A percentile compares a stretch with the other conserved stretches of the same genome.
phyloP scores from a whole-genome alignment of 2,113 vertebrate genomes.

The Ascaphus truei region DNA sequence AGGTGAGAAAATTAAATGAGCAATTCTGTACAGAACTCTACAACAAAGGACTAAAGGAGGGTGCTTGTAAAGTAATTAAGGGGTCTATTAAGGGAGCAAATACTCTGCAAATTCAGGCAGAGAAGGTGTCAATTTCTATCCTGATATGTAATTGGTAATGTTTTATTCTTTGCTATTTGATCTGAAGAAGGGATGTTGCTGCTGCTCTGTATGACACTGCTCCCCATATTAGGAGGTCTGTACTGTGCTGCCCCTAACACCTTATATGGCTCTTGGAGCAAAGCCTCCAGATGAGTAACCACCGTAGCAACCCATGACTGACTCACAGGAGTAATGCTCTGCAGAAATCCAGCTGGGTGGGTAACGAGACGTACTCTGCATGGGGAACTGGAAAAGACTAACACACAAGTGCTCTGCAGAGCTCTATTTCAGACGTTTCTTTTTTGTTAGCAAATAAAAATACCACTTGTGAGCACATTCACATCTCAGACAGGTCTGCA shows the following conservation, averaged over 20 bases:
- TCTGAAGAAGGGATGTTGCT: not conserved
- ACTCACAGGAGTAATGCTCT: not conserved
- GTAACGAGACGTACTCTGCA: no score
- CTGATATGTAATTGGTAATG: not conserved
- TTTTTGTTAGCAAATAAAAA: no score
- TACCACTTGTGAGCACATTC: no score
- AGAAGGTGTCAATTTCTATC: not conserved
- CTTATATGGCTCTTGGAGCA: slow-evolving; percentile 21
- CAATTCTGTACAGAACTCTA: no score
- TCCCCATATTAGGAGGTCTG: slow-evolving; percentile 18
- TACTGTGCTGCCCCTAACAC: slow-evolving; percentile 12
- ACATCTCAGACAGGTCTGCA: no score
- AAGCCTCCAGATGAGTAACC: not conserved
- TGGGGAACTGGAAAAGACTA: no score
- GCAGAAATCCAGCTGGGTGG: slow-evolving; percentile 4
- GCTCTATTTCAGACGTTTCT: no score
- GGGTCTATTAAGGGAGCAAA: not conserved
- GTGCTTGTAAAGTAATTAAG: no score
- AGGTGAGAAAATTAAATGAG: no score
- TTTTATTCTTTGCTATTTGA: not conserved
- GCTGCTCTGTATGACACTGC: not conserved
- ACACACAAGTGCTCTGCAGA: no score
- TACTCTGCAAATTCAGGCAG: not conserved
- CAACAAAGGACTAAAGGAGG: no score
- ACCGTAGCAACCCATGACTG: not conserved